phyloP scores from a whole-genome alignment of 1,140 invertebrate genomes.

The Frieseomelitta varia region DNA sequence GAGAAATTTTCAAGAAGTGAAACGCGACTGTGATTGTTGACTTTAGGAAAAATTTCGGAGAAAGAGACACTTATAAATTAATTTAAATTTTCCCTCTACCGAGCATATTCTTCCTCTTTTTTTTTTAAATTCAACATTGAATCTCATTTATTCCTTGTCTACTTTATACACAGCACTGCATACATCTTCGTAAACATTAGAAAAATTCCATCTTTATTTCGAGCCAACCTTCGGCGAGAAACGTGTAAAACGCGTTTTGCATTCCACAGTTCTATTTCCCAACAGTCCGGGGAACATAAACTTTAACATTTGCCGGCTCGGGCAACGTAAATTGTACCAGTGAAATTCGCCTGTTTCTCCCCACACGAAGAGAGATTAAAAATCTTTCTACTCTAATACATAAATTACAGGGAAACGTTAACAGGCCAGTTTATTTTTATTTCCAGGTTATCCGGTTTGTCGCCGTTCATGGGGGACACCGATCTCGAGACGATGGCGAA shows the following conservation, averaged over 20 bases:
- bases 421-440: slow-evolving; percentile 3
- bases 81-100: neutral
- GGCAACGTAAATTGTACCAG: neutral
- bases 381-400: neutral
- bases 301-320: neutral
- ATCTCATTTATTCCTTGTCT: neutral
- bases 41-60: neutral
- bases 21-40: neutral
- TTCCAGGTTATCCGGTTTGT: slow-evolving; percentile 95
- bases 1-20: neutral
- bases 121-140: neutral
- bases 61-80: neutral
- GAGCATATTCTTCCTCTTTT: neutral
- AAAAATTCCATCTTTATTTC: neutral
- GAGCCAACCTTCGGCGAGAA: neutral
- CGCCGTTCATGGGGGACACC: slow-evolving; percentile 98
- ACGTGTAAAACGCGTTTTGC: neutral
- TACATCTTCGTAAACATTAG: neutral
- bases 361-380: neutral
- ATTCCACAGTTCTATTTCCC: slow-evolving; percentile 2
- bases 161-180: neutral
- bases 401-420: neutral
- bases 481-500: slow-evolving; percentile 99
- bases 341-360: neutral
- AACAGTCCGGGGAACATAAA: neutral